Base-by-base conservation (phyloP, 2,113 vertebrate species). In the Antigone vipio region DNA sequence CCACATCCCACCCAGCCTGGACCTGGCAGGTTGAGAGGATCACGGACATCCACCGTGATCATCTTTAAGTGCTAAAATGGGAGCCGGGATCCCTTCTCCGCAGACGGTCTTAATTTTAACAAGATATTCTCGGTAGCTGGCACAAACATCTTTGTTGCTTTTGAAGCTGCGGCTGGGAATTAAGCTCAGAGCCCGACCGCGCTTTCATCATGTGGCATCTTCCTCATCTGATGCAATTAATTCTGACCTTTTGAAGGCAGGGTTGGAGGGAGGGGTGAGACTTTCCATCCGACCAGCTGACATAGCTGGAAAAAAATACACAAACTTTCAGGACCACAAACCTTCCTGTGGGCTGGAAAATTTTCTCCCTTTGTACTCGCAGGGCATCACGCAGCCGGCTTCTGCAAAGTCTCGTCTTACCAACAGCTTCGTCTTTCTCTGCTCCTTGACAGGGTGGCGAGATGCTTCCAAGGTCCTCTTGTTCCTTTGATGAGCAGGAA, bases 301-400 rank as follows among this genome's bases (percentile, higher is more conserved):
- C n/a, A 15, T 1, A 6, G 34, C 4, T 82, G 77, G 66, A 29
- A 47, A 35, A 74, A 56, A 47, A 7, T 1, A 32, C 40, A 7
- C n/a, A 4, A 20, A 17, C 35, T 40, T 38, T 9, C 15, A 32
- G 89, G 52, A 85, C 35, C 47, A 6, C 3, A 5, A 60, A 29
- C 32, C 35, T 71, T 62, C 50, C 82, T 8, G 52, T 13, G 63
- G 73, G 38, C 44, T 84, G 91, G 78, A 23, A 71, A 56, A n/a
- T 15, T 1, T 22, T 49, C 50, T 53, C 40, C 32, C 29, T 38
- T 24, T 55, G 50, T 15, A 8, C 26, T 68, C 3, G 6, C 15
- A 3, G 58, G 26, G 42, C 1, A 1, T 49, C 12, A 2, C 0
- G 11, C 4, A 0, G 1, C 1, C 1, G 6, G 24, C 35, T n/a